phyloP scores from a whole-genome alignment of 1,140 invertebrate species.

The Pseudomyrmex pallidus region DNA sequence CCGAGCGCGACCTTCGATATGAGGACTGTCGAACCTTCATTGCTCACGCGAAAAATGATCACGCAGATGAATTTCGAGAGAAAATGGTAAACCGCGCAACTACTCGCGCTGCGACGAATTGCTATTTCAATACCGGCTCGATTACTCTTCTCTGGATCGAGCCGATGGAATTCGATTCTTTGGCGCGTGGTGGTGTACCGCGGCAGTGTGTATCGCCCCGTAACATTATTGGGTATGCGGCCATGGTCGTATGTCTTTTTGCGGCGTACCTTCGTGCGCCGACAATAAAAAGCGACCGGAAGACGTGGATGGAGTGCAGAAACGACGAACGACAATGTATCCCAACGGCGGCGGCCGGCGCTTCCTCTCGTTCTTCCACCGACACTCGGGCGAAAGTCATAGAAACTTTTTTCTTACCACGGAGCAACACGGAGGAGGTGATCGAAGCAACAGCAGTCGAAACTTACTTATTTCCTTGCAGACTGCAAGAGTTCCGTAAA shows the following conservation, averaged over 20 bases:
- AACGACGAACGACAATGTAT: slow-evolving; percentile 70
- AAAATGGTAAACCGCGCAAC: slow-evolving; percentile 60
- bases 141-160: slow-evolving; percentile 64
- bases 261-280: slow-evolving; percentile 60
- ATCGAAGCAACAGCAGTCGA: slow-evolving; percentile 61
- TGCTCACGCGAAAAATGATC: slow-evolving; percentile 42
- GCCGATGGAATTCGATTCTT: slow-evolving; percentile 63
- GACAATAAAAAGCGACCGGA: slow-evolving; percentile 70
- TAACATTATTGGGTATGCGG: slow-evolving; percentile 63
- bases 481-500: slow-evolving; percentile 65
- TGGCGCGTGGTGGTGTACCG: slow-evolving; percentile 9
- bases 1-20: slow-evolving; percentile 6
- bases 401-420: slow-evolving; percentile 63
- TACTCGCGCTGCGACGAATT: slow-evolving; percentile 54
- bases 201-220: slow-evolving; percentile 43
- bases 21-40: slow-evolving; percentile 17
- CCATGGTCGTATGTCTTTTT: slow-evolving; percentile 65
- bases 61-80: slow-evolving; percentile 55
- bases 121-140: slow-evolving; percentile 57
- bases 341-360: slow-evolving; percentile 8
- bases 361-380: slow-evolving; percentile 31
- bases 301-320: slow-evolving; percentile 73
- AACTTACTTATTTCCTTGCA: slow-evolving; percentile 70
- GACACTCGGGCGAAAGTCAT: slow-evolving; percentile 62
- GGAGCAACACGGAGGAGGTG: slow-evolving; percentile 47